These are phyloP conservation scores for Pongo abelii DNA, from an alignment of 2,113 vertebrate species.

Conservation along the genomic window DNA sequence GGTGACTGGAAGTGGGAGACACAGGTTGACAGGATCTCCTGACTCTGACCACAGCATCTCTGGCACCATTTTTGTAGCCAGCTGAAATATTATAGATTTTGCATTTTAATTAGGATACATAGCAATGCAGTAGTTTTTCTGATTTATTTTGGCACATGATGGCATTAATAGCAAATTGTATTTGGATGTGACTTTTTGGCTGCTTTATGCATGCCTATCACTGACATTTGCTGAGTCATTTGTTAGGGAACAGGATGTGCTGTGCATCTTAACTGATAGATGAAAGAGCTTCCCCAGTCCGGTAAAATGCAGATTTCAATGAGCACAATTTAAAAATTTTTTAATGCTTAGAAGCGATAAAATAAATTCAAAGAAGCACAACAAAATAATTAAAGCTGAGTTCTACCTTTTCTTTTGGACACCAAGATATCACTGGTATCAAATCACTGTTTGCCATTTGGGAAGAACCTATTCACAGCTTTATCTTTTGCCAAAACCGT, in stretches of 20 bases:
- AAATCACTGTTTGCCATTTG: neutral
- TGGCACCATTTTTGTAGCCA: neutral
- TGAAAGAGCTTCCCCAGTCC: neutral
- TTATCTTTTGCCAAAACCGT: neutral
- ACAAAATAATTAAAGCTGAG: neutral
- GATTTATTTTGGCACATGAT: slow-evolving; percentile 50
- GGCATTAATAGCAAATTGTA: slow-evolving; percentile 29
- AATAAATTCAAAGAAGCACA: neutral
- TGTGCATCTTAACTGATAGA: neutral
- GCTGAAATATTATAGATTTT: neutral
- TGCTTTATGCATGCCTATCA: neutral
- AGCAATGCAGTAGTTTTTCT: neutral
- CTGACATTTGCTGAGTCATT: slow-evolving; percentile 43
- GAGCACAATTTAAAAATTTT: neutral
- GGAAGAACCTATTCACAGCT: neutral
- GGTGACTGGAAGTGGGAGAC: neutral
- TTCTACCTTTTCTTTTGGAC: neutral
- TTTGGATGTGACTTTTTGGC: slow-evolving; percentile 47
- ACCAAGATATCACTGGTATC: neutral
- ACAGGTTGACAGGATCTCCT: neutral
- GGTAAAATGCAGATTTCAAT: neutral
- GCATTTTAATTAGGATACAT: neutral
- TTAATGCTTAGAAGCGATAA: slow-evolving; percentile 28
- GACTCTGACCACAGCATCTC: neutral
- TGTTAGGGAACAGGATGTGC: slow-evolving; percentile 16